Conservation (phyloP, 2,113 vertebrate genomes). For the Clarias batrachus region DNA sequence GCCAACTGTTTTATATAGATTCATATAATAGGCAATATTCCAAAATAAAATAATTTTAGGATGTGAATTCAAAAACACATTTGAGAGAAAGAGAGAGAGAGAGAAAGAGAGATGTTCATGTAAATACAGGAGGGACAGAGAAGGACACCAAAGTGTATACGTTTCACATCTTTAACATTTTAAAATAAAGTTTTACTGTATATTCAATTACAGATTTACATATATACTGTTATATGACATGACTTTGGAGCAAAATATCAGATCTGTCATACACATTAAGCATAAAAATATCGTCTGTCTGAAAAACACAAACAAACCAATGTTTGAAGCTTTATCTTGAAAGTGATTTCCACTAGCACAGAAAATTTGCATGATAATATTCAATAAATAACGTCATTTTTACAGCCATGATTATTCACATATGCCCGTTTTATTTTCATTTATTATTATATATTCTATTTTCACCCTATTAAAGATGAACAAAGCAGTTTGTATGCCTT, state of each 20-base stretch:
- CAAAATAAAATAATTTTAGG: slow-evolving; percentile 68
- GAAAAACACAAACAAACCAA: background rate
- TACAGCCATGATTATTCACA: slow-evolving; percentile 15
- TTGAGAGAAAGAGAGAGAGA: background rate
- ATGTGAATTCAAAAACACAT: background rate
- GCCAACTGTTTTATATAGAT: slow-evolving; percentile 70
- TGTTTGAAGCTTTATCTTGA: background rate
- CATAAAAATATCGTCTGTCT: slow-evolving; percentile 2
- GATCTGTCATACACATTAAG: background rate
- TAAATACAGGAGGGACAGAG: slow-evolving; percentile 54
- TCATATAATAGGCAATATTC: slow-evolving; percentile 59
- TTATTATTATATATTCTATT: background rate
- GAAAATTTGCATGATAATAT: background rate
- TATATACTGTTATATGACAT: slow-evolving; percentile 17
- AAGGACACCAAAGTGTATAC: slow-evolving; percentile 45
- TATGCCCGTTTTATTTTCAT: background rate
- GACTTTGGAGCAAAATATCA: slow-evolving; percentile 7
- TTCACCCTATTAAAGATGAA: too few relatives aligned
- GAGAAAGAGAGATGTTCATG: slow-evolving; percentile 50
- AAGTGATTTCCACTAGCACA: background rate
- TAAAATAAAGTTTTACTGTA: slow-evolving; percentile 73
- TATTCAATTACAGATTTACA: slow-evolving; percentile 72
- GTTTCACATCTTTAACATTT: slow-evolving; percentile 64
- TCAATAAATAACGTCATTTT: background rate
- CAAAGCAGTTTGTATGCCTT: too few relatives aligned